phyloP scores from a whole-genome alignment of 2,797 vertebrate genomes.

The Potorous gilbertii region DNA sequence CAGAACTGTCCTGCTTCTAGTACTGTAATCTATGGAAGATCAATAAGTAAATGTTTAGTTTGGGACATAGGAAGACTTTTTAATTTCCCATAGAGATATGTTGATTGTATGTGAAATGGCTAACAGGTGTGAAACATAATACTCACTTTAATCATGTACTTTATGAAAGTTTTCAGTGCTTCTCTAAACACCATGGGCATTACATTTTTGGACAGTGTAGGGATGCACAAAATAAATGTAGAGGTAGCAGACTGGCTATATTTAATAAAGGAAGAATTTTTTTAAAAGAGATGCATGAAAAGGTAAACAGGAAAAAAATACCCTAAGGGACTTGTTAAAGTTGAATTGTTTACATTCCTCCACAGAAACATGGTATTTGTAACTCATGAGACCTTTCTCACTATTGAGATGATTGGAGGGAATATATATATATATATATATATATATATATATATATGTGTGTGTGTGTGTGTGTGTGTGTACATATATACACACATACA shows the following conservation, averaged over 20 bases:
- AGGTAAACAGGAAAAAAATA: no score
- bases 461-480: no score
- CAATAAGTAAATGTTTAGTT: constrained; percentile 8
- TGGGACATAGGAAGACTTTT: constrained; percentile 27
- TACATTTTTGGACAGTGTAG: constrained; percentile 49
- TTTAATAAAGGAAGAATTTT: constrained; percentile 83
- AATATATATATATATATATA: no score
- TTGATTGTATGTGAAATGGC: constrained; percentile 7
- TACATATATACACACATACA: no score
- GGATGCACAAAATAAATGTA: constrained; percentile 67
- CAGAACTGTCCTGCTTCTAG: constrained; percentile 45
- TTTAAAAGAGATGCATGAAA: no score
- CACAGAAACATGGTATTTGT: no score
- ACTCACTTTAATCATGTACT: constrained; percentile 23
- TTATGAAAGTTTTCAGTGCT: constrained; percentile 28
- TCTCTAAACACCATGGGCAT: constrained; percentile 50
- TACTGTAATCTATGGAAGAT: constrained; percentile 30
- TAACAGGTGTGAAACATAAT: constrained; percentile 26
- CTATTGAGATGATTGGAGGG: no score
- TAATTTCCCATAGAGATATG: constrained; percentile 50
- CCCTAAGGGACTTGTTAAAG: no score
- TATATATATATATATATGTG: no score
- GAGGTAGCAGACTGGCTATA: constrained; percentile 74
- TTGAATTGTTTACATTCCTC: no score
- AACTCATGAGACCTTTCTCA: no score